Evolutionary conservation across 2,113 vertebrate species (phyloP).

Genomic region (Ageneiosus marmoratus): DNA sequence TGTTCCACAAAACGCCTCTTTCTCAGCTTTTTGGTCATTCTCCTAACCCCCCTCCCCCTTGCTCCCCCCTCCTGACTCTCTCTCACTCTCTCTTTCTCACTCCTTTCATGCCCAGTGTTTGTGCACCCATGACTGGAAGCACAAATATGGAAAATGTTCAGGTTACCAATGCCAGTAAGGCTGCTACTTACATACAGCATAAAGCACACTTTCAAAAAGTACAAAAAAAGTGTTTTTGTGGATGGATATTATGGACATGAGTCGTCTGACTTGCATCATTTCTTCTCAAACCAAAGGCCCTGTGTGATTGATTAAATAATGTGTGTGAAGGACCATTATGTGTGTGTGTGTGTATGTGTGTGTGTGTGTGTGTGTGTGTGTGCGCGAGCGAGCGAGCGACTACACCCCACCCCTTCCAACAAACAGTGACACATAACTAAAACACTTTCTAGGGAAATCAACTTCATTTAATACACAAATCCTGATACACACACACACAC

Average conservation of each 20-base stretch:
- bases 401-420: constrained; percentile 6
- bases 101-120: too few species aligned
- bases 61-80: neutral
- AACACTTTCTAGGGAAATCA: constrained; percentile 14
- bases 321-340: constrained; percentile 50
- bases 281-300: constrained; percentile 59
- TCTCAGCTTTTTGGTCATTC: neutral
- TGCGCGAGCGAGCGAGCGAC: too few species aligned
- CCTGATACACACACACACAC: neutral
- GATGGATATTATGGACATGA: neutral
- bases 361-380: constrained; percentile 53
- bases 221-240: neutral
- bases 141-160: neutral
- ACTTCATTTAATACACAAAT: neutral
- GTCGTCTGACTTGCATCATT: constrained; percentile 24
- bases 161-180: neutral
- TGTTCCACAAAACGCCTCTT: neutral
- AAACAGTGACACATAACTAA: constrained; percentile 20
- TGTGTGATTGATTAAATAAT: constrained; percentile 68
- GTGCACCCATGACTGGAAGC: neutral
- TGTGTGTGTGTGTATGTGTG: constrained; percentile 55
- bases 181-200: neutral
- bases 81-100: neutral
- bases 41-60: neutral
- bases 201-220: too few species aligned